A percentile compares a stretch with the other conserved stretches of the same genome.
Evolutionary conservation across 2,888 invertebrate species (phyloP).

Genomic region (Euclidia mi): DNA sequence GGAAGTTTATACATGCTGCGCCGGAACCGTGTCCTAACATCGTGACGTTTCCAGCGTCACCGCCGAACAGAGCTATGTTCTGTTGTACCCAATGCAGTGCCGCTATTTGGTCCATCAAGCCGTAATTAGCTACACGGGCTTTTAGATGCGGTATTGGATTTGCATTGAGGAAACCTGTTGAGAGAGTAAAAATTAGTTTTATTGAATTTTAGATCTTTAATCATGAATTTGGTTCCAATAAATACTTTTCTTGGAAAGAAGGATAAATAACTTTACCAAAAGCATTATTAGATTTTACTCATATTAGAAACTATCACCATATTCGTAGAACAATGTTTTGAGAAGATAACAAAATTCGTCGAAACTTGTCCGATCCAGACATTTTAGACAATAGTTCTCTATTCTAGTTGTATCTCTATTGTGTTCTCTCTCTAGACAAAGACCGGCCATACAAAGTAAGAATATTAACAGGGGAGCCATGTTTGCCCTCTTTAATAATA

Average conservation of each 20-base stretch:
- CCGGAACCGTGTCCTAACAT: slow-evolving; percentile 99
- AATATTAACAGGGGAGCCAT: slow-evolving; percentile 13
- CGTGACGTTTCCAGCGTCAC: slow-evolving; percentile 98
- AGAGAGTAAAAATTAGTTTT: slow-evolving; percentile 17
- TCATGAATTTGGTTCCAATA: neutral
- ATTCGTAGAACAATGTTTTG: too few species aligned
- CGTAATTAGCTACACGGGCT: slow-evolving; percentile 98
- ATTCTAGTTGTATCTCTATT: too few species aligned
- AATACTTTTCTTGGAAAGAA: too few species aligned
- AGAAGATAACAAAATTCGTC: neutral
- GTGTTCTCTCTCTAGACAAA: too few species aligned
- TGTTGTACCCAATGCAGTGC: slow-evolving; percentile 99
- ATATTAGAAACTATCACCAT: too few species aligned
- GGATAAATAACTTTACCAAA: too few species aligned
- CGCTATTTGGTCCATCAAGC: slow-evolving; percentile 99
- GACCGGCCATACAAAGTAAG: slow-evolving; percentile 4
- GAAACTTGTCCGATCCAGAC: neutral
- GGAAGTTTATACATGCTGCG: slow-evolving; percentile 98
- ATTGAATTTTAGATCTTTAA: neutral
- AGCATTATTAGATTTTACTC: too few species aligned
- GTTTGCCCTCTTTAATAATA: neutral
- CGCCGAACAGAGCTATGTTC: slow-evolving; percentile 98
- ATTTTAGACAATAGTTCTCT: slow-evolving; percentile 2
- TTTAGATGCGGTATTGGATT: slow-evolving; percentile 96
- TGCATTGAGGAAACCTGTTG: slow-evolving; percentile 96